These are phyloP conservation scores for Suillia variegata DNA, from an alignment of 2,888 invertebrate genomes.

Conservation along the genomic window DNA sequence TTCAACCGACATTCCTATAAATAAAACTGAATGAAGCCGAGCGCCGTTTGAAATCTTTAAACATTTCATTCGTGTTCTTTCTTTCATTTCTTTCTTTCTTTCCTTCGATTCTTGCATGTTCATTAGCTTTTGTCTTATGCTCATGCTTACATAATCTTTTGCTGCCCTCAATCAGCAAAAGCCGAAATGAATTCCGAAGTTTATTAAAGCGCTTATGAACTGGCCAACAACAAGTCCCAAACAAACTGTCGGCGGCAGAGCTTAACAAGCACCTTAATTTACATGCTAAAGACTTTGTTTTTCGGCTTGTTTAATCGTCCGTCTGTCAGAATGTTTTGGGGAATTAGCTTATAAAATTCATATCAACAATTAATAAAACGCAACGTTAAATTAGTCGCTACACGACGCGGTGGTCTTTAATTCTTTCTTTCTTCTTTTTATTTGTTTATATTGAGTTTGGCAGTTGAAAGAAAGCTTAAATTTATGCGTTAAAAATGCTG, in stretches of 20 bases:
- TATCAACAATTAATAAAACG: slow-evolving; percentile 18
- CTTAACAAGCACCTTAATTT: slow-evolving; percentile 7
- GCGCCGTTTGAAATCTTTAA: neutral
- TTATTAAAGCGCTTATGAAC: no score
- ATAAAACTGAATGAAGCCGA: no score
- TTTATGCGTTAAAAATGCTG: no score
- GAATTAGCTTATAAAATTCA: neutral
- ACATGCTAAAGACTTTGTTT: slow-evolving; percentile 14
- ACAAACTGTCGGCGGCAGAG: neutral
- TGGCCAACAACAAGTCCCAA: no score
- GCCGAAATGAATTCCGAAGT: no score
- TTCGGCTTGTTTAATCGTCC: no score
- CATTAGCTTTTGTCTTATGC: slow-evolving; percentile 6
- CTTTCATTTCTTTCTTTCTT: neutral
- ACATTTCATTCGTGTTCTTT: neutral
- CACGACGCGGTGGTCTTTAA: neutral
- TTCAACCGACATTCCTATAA: no score
- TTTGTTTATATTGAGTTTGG: no score
- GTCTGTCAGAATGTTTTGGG: neutral
- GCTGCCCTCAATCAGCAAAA: no score
- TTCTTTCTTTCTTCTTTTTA: no score
- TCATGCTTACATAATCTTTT: slow-evolving; percentile 18
- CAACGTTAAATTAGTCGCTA: neutral
- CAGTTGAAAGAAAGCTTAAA: no score
- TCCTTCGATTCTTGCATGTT: neutral